These are phyloP conservation scores for Gymnarchus niloticus DNA, from an alignment of 2,113 vertebrate species.

Conservation along the genomic window DNA sequence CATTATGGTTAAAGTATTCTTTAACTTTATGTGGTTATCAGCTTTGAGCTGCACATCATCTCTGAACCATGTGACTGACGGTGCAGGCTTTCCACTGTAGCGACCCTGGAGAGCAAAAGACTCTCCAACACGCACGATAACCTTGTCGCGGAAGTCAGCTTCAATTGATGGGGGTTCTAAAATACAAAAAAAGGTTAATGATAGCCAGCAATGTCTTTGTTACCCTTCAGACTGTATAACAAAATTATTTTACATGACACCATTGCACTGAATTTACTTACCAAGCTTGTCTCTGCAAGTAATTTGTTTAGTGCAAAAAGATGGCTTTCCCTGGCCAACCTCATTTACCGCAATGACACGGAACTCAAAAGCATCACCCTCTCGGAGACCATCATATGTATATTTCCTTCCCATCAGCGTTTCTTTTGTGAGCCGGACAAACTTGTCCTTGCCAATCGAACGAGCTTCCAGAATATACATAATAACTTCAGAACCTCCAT, in stretches of 20 bases:
- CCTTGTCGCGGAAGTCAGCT: slow-evolving; percentile 89
- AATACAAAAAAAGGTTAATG: slow-evolving; percentile 23
- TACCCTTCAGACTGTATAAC: background rate
- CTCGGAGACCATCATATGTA: slow-evolving; percentile 79
- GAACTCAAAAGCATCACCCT: slow-evolving; percentile 90
- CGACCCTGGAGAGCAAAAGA: slow-evolving; percentile 82
- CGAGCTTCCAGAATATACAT: slow-evolving; percentile 89
- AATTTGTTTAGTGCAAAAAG: slow-evolving; percentile 91
- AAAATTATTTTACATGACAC: background rate
- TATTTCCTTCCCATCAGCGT: slow-evolving; percentile 82
- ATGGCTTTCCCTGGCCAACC: slow-evolving; percentile 89
- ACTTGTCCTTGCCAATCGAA: slow-evolving; percentile 93
- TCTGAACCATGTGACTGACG: slow-evolving; percentile 81
- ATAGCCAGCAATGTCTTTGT: background rate
- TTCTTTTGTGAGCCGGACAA: slow-evolving; percentile 79
- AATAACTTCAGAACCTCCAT: slow-evolving; percentile 88
- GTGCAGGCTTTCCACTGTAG: slow-evolving; percentile 87
- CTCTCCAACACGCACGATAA: slow-evolving; percentile 85
- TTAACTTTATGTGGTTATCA: slow-evolving; percentile 75
- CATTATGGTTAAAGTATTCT: slow-evolving; percentile 79
- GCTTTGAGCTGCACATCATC: slow-evolving; percentile 79
- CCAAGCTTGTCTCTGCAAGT: slow-evolving; percentile 93
- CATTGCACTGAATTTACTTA: slow-evolving; percentile 51
- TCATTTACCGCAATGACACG: slow-evolving; percentile 91
- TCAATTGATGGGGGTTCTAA: slow-evolving; percentile 91